phyloP scores from a whole-genome alignment of 2,113 vertebrate species.

The Centropristis striata region DNA sequence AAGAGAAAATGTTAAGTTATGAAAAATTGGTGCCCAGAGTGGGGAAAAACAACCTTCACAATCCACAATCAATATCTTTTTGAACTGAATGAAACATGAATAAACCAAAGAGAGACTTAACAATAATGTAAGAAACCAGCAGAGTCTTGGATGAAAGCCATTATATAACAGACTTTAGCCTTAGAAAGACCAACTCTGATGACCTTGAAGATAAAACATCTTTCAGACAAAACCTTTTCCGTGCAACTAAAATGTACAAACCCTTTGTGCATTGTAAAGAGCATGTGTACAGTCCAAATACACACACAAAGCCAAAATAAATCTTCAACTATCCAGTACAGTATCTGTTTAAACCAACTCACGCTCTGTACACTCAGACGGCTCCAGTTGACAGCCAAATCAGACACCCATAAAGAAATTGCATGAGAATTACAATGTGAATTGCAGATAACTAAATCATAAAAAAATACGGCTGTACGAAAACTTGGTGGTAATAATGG shows the following conservation, averaged over 20 bases:
- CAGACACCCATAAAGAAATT: neutral
- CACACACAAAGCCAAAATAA: neutral
- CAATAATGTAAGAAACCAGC: neutral
- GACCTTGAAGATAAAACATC: neutral
- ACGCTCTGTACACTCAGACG: neutral
- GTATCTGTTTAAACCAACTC: neutral
- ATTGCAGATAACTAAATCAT: neutral
- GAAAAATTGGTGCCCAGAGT: neutral
- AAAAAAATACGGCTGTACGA: neutral
- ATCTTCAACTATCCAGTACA: neutral
- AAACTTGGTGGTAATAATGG: constrained; percentile 21
- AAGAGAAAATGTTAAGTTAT: neutral
- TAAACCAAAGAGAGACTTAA: neutral
- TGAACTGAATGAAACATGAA: neutral
- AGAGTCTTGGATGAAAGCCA: neutral
- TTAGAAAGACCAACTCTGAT: neutral
- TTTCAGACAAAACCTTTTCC: neutral
- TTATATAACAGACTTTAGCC: neutral
- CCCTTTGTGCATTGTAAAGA: neutral
- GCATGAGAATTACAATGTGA: neutral
- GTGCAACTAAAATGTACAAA: neutral
- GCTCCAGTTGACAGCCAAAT: neutral
- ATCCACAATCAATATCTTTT: neutral
- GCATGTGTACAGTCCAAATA: neutral
- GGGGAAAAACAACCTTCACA: neutral